Conservation (phyloP, 2,113 vertebrate genomes). For the Rhynchopsitta pachyrhyncha region DNA sequence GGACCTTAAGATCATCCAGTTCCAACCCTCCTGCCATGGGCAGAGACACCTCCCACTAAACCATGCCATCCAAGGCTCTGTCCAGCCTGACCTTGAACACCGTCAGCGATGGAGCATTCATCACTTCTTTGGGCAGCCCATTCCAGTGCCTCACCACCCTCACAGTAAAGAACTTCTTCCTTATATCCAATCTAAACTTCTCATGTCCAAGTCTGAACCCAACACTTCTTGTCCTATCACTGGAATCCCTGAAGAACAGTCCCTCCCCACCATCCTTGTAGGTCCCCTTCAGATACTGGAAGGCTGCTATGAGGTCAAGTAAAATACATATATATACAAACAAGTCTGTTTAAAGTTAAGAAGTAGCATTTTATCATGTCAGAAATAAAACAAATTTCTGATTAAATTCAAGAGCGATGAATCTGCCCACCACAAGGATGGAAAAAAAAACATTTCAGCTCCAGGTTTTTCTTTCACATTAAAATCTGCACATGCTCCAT, state of each 20-base stretch:
- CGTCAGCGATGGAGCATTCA: not conserved
- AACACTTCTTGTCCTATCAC: not conserved
- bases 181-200: not conserved
- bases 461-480: not conserved
- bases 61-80: not conserved
- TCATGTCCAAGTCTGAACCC: not conserved
- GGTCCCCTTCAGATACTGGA: not conserved
- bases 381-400: not conserved
- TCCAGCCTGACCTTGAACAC: not conserved
- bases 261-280: not conserved
- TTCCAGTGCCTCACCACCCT: not conserved
- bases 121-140: not conserved
- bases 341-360: not conserved
- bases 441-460: not conserved
- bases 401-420: not conserved
- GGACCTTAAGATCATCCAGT: not conserved
- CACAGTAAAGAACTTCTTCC: not conserved
- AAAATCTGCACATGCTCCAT: not conserved
- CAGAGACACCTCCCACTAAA: not conserved
- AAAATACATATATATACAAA: not conserved
- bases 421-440: not conserved
- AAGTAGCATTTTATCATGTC: not conserved
- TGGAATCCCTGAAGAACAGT: not conserved
- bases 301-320: not conserved
- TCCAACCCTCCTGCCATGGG: not conserved